Percentiles rank a stretch among this genome's conserved stretches.
Conservation (phyloP, 2,113 vertebrate genomes). For the Chaetorhynchus papuensis region DNA sequence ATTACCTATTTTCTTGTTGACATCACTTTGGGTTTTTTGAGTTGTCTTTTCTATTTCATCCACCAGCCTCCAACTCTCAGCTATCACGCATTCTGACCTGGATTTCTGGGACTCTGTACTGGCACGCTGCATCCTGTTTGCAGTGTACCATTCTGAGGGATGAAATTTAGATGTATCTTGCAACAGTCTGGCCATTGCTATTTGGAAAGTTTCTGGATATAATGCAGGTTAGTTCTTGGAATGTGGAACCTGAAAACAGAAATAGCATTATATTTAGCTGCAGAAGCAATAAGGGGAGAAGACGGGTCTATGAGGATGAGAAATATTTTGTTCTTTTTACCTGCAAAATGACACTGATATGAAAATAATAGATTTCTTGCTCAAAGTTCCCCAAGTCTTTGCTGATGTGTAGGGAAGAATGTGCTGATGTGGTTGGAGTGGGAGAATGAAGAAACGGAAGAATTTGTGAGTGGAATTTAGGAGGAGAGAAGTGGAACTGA, state of each 20-base stretch:
- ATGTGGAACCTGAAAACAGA: neutral
- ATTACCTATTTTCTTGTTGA: slow-evolving; percentile 84
- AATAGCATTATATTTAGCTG: neutral
- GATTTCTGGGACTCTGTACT: slow-evolving; percentile 72
- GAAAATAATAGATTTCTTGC: neutral
- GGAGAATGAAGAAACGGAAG: neutral
- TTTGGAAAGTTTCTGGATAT: neutral
- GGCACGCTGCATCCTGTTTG: slow-evolving; percentile 66
- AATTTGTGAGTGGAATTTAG: neutral
- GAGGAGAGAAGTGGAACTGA: neutral
- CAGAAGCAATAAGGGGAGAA: neutral
- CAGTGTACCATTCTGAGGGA: slow-evolving; percentile 72
- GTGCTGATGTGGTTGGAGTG: neutral
- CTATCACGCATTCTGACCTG: slow-evolving; percentile 73
- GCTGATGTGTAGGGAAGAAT: neutral
- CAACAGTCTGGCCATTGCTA: slow-evolving; percentile 76
- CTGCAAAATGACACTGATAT: neutral
- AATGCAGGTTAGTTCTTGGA: neutral
- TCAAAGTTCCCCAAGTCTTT: neutral
- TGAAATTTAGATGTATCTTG: slow-evolving; percentile 68
- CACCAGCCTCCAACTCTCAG: slow-evolving; percentile 80
- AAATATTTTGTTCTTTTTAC: neutral
- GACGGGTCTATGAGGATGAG: neutral
- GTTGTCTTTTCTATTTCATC: slow-evolving; percentile 78
- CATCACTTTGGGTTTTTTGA: slow-evolving; percentile 78